Conservation (phyloP, 2,888 invertebrate species). For the Sialis fuliginosa region DNA sequence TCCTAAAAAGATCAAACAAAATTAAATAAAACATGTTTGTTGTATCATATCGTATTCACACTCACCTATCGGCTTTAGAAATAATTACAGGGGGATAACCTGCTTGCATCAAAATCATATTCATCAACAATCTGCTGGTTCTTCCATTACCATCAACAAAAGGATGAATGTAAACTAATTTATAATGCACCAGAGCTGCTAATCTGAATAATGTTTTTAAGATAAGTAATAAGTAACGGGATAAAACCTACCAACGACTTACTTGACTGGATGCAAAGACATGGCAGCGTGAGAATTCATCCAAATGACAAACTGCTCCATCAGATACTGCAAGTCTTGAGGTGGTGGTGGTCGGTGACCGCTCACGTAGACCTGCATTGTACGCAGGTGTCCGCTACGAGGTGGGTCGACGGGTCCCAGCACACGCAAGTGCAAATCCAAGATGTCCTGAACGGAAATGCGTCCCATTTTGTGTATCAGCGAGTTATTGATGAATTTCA, state of each 20-base stretch:
- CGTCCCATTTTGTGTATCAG: conserved; percentile 58
- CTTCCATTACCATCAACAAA: conserved; percentile 95
- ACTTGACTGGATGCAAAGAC: conserved; percentile 75
- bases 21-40: neutral
- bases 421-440: conserved; percentile 83
- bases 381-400: conserved; percentile 72
- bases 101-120: conserved; percentile 83
- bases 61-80: conserved; percentile 57
- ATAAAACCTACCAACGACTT: conserved; percentile 2
- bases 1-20: conserved; percentile 22
- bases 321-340: conserved; percentile 57
- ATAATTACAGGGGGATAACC: conserved; percentile 95
- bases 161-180: conserved; percentile 91
- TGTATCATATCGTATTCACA: neutral
- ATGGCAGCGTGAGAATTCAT: conserved; percentile 75
- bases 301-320: conserved; percentile 86
- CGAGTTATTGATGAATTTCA: conserved; percentile 80
- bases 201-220: conserved; percentile 34
- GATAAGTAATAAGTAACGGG: neutral
- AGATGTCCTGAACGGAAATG: conserved; percentile 68
- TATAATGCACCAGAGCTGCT: conserved; percentile 92
- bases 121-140: conserved; percentile 90
- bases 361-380: conserved; percentile 64
- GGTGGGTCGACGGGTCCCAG: conserved; percentile 89
- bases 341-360: conserved; percentile 88